Evolutionary conservation across 2,888 invertebrate genomes (phyloP), one percentile per base, ranked within the genome.

Genomic region (Amiota mariae): DNA sequence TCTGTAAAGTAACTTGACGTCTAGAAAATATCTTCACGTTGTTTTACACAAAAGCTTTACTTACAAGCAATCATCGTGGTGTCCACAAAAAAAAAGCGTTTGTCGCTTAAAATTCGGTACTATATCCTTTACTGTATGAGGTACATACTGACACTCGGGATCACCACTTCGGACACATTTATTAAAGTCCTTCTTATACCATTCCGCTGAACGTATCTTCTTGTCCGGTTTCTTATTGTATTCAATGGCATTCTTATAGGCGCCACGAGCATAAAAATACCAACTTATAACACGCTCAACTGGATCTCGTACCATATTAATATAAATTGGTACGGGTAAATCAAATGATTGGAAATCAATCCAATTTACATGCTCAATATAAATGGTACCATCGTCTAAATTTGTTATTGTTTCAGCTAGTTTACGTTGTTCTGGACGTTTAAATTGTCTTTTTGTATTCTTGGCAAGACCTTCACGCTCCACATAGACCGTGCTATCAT

Each of bases 221-320:
- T 95, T 91, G 84, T 96, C 94, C 0, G 96, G 96, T 90, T 94
- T 93, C 59, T 94, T 95, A 74, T 94, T 92, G 86, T 95, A 96
- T 85, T 95, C 91, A 88, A 96, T 95, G 24, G 88, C 87, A 73
- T 85, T 88, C 48, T 85, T 87, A 63, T 89, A 81, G 8, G 86
- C 72, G 47, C 86, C 73, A 4, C 96, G 91, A 3, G 95, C 94
- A 89, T 96, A 96, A 90, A 95, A 96, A 89, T 95, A 96, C 96
- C 96, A 96, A 4, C 96, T 96, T 82, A 96, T 96, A 2, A 96
- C 95, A 54, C 97, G 92, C 88, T 97, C 97, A 51, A 97, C 94
- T 0, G 97, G 97, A 90, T 97, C 97, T 20, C 97, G 92, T 0
- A 97, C 96, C 82, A 97, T 91, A 90, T 97, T 97, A 79, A 97